A percentile compares a stretch with the other conserved stretches of the same genome.
phyloP scores from a whole-genome alignment of 2,797 vertebrate genomes.

The Mycteria americana region DNA sequence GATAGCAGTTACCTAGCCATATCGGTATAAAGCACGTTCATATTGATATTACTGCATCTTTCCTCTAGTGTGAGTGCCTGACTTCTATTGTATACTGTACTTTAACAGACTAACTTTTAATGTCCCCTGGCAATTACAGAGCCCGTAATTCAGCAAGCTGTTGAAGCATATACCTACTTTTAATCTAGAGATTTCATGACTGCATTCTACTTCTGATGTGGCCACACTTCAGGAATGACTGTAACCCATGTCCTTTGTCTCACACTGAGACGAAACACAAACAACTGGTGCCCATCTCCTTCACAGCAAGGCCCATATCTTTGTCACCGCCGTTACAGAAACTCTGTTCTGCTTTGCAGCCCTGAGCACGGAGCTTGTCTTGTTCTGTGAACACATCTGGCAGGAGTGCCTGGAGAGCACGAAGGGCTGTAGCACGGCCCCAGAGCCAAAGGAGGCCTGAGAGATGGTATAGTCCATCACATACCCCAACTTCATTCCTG shows the following conservation, averaged over 20 bases:
- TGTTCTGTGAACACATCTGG: not conserved
- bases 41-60: not conserved
- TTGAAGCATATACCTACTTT: not conserved
- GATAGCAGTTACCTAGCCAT: not conserved
- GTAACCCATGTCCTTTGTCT: not conserved
- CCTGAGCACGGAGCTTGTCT: not conserved
- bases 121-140: not conserved
- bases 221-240: not conserved
- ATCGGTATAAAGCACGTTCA: not conserved
- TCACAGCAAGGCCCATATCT: not conserved
- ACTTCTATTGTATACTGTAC: not conserved
- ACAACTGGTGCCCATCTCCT: slow-evolving; percentile 20
- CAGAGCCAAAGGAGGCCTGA: not conserved
- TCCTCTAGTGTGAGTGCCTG: not conserved
- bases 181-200: not conserved
- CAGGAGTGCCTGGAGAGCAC: not conserved
- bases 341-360: not conserved
- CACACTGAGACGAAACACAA: not conserved
- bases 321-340: not conserved
- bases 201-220: not conserved
- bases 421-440: not conserved
- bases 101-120: not conserved
- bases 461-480: not conserved
- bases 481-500: not conserved
- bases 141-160: not conserved